Percentiles rank a stretch among this genome's conserved stretches.
Evolutionary conservation across 2,888 invertebrate species (phyloP).

Genomic region (Amphipoea oculea): DNA sequence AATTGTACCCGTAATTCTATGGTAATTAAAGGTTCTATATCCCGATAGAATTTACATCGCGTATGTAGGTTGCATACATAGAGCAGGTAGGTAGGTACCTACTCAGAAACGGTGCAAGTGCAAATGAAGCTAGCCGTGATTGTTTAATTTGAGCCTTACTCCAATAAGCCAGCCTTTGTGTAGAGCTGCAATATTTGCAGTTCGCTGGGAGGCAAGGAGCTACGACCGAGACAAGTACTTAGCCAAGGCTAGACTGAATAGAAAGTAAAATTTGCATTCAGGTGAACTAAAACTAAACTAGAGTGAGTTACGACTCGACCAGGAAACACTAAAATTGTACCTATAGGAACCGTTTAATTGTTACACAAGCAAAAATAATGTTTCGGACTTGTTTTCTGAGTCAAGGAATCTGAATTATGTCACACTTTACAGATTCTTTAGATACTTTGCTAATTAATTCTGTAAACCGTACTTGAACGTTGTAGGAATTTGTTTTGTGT

Average conservation of each 20-base stretch:
- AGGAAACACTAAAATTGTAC: slow-evolving; percentile 6
- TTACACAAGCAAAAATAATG: slow-evolving; percentile 1
- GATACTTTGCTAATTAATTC: slow-evolving; percentile 38
- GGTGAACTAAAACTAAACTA: slow-evolving; percentile 39
- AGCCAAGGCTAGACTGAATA: slow-evolving; percentile 59
- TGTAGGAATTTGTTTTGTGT: slow-evolving; percentile 59
- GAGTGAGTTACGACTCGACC: slow-evolving; percentile 14
- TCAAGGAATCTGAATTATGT: slow-evolving; percentile 34
- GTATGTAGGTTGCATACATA: slow-evolving; percentile 16
- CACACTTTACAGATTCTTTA: slow-evolving; percentile 41
- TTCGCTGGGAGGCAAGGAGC: slow-evolving; percentile 32
- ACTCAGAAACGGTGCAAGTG: slow-evolving; percentile 25
- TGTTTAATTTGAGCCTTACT: slow-evolving; percentile 54
- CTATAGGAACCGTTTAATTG: neutral
- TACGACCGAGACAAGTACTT: slow-evolving; percentile 42
- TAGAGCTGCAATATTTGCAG: slow-evolving; percentile 46
- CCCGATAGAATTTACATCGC: slow-evolving; percentile 16
- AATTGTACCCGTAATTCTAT: slow-evolving; percentile 37
- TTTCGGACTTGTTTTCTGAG: neutral
- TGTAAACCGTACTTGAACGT: slow-evolving; percentile 31
- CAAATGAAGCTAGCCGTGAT: slow-evolving; percentile 49
- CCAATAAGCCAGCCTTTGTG: slow-evolving; percentile 43
- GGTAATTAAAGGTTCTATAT: slow-evolving; percentile 10
- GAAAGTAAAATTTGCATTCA: slow-evolving; percentile 66
- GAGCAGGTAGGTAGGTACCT: neutral